These are phyloP conservation scores for Heterodera carotae DNA, from an alignment of 1,140 invertebrate genomes.

Conservation along the genomic window DNA sequence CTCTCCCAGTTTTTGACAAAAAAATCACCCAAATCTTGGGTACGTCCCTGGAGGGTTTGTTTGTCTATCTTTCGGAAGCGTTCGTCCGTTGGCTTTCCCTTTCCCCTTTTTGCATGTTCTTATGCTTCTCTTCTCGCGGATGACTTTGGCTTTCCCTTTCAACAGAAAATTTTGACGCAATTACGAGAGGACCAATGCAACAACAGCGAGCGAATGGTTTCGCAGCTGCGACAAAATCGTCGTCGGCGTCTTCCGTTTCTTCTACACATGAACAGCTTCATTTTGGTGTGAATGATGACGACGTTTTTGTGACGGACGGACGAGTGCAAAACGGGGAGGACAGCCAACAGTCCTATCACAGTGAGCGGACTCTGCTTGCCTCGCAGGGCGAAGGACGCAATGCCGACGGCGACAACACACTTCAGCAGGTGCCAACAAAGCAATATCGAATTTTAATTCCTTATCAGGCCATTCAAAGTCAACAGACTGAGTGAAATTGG, in stretches of 20 bases:
- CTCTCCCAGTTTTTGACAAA: no score
- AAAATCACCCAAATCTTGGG: no score
- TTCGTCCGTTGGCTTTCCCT: no score
- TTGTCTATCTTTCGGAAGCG: no score
- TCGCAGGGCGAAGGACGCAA: background rate
- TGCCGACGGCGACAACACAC: background rate
- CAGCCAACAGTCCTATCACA: background rate
- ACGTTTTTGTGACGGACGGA: background rate
- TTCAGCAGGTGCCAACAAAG: background rate
- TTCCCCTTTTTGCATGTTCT: no score
- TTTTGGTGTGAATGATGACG: slow-evolving; percentile 5
- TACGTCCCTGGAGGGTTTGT: no score
- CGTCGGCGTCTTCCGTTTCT: slow-evolving; percentile 7
- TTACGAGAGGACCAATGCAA: background rate
- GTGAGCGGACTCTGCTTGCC: background rate
- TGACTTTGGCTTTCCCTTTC: no score
- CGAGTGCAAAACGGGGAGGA: background rate
- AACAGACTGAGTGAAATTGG: no score
- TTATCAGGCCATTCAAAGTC: no score
- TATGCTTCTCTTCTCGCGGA: no score
- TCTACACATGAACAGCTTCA: slow-evolving; percentile 4
- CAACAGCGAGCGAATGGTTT: background rate
- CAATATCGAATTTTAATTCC: no score
- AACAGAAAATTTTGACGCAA: background rate
- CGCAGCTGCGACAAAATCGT: background rate